These are phyloP conservation scores for Leucophenga montana DNA, from an alignment of 2,888 invertebrate species.

Conservation along the genomic window DNA sequence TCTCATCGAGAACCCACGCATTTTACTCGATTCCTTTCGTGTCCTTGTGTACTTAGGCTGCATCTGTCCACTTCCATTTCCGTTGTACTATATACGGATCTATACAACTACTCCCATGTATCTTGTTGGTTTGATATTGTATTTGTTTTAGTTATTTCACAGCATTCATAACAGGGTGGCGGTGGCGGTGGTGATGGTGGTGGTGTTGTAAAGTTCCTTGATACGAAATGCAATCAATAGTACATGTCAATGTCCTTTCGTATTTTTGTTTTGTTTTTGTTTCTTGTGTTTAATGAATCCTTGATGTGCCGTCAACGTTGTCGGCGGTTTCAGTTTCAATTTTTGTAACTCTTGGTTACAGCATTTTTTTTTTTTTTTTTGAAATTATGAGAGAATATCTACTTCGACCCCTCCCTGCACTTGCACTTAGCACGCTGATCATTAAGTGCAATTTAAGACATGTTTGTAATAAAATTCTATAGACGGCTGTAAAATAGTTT, in stretches of 20 bases:
- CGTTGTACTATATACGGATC: constrained; percentile 38
- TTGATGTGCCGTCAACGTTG: neutral
- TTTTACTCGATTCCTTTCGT: constrained; percentile 7
- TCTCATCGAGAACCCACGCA: neutral
- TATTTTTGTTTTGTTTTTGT: constrained; percentile 11
- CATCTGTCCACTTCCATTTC: constrained; percentile 67
- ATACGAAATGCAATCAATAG: constrained; percentile 31
- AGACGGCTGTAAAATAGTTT: neutral
- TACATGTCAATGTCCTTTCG: constrained; percentile 64
- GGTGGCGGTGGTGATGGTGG: constrained; percentile 5
- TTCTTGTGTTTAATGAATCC: constrained; percentile 16
- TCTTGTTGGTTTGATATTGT: neutral
- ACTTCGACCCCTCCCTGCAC: neutral
- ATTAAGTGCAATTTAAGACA: constrained; percentile 56
- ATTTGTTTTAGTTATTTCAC: constrained; percentile 44
- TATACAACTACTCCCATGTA: constrained; percentile 24
- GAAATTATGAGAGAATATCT: constrained; percentile 34
- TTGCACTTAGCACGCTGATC: constrained; percentile 29
- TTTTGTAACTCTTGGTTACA: too few relatives aligned
- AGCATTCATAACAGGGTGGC: neutral
- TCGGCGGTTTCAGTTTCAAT: too few relatives aligned
- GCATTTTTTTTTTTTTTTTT: constrained; percentile 5
- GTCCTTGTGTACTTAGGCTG: constrained; percentile 54
- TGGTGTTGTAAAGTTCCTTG: constrained; percentile 24
- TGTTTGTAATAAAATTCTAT: constrained; percentile 4